Conservation (phyloP, 2,888 invertebrate genomes). For the Pteria penguin region DNA sequence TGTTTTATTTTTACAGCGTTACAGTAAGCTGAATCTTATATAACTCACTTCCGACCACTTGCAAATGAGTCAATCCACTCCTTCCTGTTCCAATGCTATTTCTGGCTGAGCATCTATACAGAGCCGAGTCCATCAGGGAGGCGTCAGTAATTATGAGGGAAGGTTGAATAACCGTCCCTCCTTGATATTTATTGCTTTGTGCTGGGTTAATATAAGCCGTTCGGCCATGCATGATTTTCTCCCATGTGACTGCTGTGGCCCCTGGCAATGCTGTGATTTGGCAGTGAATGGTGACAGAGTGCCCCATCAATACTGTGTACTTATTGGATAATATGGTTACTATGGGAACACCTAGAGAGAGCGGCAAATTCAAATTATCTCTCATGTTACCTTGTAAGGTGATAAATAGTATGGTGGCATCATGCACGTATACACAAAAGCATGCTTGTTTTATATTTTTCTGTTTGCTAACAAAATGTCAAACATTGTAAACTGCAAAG, state of each 20-base stretch:
- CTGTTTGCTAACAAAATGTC: no score
- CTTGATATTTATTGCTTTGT: conserved; percentile 18
- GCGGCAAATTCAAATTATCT: no score
- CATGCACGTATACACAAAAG: no score
- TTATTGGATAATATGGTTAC: conserved; percentile 2
- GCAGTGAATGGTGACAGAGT: conserved; percentile 22
- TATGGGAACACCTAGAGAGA: conserved; percentile 11
- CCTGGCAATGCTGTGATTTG: conserved; percentile 14
- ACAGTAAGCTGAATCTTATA: no score
- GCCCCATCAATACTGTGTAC: conserved; percentile 20
- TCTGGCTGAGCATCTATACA: conserved; percentile 23
- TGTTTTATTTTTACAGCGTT: no score
- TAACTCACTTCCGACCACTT: conserved; percentile 31
- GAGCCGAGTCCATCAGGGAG: conserved; percentile 18
- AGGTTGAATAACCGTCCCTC: conserved; percentile 15
- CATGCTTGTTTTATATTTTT: no score
- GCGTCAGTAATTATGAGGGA: conserved; percentile 23
- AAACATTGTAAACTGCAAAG: no score
- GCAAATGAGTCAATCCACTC: conserved; percentile 11
- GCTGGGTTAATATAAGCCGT: not conserved
- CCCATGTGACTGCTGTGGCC: conserved; percentile 21
- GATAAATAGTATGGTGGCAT: no score
- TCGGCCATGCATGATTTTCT: conserved; percentile 10
- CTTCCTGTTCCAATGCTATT: conserved; percentile 20
- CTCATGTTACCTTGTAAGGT: no score